Base-by-base conservation (phyloP, 1,140 invertebrate species). In the Psix sp. region DNA sequence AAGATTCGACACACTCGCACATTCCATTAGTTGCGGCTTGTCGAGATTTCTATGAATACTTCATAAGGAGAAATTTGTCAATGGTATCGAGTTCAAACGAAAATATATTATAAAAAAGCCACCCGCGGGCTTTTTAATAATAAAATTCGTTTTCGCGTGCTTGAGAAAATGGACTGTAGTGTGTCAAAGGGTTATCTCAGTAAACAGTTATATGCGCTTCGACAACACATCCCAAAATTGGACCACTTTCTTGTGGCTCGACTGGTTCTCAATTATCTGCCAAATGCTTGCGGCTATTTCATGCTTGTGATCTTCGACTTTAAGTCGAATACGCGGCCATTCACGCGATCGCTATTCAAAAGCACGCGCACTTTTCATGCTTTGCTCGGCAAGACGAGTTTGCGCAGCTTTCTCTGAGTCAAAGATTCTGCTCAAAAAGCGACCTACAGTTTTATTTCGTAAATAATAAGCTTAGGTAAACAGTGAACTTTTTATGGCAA, bases 341-440 rank as follows among this genome's bases (percentile, higher is more conserved):
- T 59, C 65, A 59, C 65, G 54, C 54, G 52, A 68, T 68, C 46
- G 54, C 46, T 21, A 51, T 68, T 67, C 33, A 67, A 67, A 67
- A 57, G 52, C 45, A 49, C 45, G 36, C 24, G 45, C 10, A 51
- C 62, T 66, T 67, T 65, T 57, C 63, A 57, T 57, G 39, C 63
- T 66, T 56, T 52, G 48, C 40, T 33, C 36, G 51, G 10, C 24
- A 43, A n/a, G 15, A 31, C 4, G 49, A 54, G 13, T 62, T 51
- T 31, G 40, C 40, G 42, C 33, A 24, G 42, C 42, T 66, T 48
- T 49, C n/a, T 40, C 51, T 56, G 13, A 48, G 49, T 51, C 62
- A 66, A 62, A 51, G 45, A 21, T 15, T 21, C 38, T 6, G 24
- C 16, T 33, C 5, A 52, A 45, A 31, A 31, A 35, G 29, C 33